A percentile compares a stretch with the other conserved stretches of the same genome.
Evolutionary conservation across 1,140 invertebrate genomes (phyloP).

Genomic region (Octopus sinensis): DNA sequence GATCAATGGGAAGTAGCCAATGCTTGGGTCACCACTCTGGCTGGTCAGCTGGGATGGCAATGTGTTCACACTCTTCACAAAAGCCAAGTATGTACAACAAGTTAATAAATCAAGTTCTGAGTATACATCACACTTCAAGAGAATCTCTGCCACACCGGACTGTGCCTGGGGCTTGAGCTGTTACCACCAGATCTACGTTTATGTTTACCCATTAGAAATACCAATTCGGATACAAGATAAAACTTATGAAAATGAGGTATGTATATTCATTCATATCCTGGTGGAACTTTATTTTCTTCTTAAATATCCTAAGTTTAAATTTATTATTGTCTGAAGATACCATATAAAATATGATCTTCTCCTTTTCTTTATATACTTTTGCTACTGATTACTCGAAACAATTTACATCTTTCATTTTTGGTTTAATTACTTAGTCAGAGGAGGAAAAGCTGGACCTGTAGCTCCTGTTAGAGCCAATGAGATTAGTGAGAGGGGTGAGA

Average conservation of each 20-base stretch:
- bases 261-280: slow-evolving; percentile 11
- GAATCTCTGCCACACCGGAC: slow-evolving; percentile 76
- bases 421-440: no score
- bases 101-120: slow-evolving; percentile 65
- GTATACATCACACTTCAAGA: slow-evolving; percentile 78
- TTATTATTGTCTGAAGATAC: no score
- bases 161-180: slow-evolving; percentile 88
- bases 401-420: no score
- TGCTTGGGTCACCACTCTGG: slow-evolving; percentile 64
- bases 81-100: slow-evolving; percentile 76
- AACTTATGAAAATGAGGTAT: slow-evolving; percentile 85
- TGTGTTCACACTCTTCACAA: slow-evolving; percentile 77
- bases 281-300: neutral
- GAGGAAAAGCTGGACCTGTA: no score
- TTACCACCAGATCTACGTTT: slow-evolving; percentile 86
- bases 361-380: no score
- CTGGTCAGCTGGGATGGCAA: slow-evolving; percentile 82
- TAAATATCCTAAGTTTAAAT: neutral
- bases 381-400: no score
- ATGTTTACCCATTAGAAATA: slow-evolving; percentile 82
- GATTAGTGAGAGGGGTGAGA: no score
- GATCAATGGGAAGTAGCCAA: slow-evolving; percentile 22
- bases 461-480: no score
- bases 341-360: no score
- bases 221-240: slow-evolving; percentile 86